Percentiles rank a stretch among this genome's conserved stretches.
These are phyloP conservation scores for Stenurella melanura DNA, from an alignment of 2,888 invertebrate species.

Conservation along the genomic window DNA sequence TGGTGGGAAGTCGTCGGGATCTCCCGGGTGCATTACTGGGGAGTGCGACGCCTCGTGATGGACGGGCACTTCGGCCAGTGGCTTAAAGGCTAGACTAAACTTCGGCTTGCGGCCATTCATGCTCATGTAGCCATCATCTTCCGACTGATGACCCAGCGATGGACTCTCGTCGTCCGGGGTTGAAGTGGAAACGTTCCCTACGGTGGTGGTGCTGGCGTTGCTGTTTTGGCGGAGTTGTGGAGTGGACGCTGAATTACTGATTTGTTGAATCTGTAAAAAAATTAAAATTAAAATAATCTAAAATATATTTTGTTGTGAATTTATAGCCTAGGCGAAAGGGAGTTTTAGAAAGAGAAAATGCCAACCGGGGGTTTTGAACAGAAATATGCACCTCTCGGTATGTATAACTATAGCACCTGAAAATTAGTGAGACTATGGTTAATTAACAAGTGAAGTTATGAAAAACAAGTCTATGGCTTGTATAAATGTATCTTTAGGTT, in stretches of 20 bases:
- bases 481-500: no score
- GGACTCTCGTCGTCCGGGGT: conserved; percentile 83
- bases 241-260: conserved; percentile 67
- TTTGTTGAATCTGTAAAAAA: conserved; percentile 68
- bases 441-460: no score
- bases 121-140: conserved; percentile 95
- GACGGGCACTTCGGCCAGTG: conserved; percentile 75
- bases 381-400: no score
- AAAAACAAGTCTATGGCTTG: no score
- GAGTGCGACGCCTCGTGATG: conserved; percentile 69
- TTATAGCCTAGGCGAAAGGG: no score
- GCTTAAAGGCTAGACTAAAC: conserved; percentile 78
- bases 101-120: conserved; percentile 87
- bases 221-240: conserved; percentile 72
- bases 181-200: conserved; percentile 62
- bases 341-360: no score
- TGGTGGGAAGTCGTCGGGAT: conserved; percentile 79
- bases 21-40: conserved; percentile 64
- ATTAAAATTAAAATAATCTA: background rate
- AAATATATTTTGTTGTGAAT: background rate
- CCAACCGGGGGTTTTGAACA: no score
- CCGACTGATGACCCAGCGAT: conserved; percentile 88
- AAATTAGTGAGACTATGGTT: no score
- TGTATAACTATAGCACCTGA: no score
- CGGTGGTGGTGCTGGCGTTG: conserved; percentile 63